Percentiles rank a stretch among this genome's conserved stretches.
phyloP scores from a whole-genome alignment of 2,797 vertebrate genomes.

The Monodelphis domestica region DNA sequence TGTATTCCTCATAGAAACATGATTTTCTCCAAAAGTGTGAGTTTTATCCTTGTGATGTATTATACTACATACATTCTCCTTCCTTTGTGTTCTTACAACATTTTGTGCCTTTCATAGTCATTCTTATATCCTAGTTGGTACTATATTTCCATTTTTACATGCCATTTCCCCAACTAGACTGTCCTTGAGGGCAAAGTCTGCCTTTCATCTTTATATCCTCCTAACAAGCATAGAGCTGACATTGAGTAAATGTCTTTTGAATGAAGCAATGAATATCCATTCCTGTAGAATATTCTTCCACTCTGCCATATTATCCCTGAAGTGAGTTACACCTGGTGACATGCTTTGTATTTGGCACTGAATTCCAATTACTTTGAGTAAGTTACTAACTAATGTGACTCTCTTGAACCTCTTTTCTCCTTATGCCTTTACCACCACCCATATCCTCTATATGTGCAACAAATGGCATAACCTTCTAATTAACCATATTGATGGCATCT shows the following conservation, averaged over 20 bases:
- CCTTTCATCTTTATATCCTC: background rate
- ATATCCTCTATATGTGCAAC: background rate
- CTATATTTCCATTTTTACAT: no score
- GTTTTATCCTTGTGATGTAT: background rate
- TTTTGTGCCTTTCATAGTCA: background rate
- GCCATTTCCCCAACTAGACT: background rate
- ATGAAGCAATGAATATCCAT: background rate
- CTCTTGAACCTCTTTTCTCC: background rate
- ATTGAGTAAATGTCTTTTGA: background rate
- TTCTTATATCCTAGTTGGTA: background rate
- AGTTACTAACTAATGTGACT: background rate
- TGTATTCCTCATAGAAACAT: background rate
- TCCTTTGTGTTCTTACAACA: background rate
- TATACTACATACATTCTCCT: background rate
- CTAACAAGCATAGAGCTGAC: background rate
- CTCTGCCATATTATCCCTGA: background rate
- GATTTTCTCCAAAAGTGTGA: background rate
- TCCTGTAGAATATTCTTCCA: background rate
- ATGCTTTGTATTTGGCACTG: background rate
- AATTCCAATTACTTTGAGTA: no score
- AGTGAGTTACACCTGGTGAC: background rate
- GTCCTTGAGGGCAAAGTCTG: background rate
- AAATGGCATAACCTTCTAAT: background rate
- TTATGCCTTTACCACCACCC: background rate
- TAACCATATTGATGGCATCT: background rate